These are phyloP conservation scores for Halesus radiatus DNA, from an alignment of 1,140 invertebrate genomes.

Conservation along the genomic window DNA sequence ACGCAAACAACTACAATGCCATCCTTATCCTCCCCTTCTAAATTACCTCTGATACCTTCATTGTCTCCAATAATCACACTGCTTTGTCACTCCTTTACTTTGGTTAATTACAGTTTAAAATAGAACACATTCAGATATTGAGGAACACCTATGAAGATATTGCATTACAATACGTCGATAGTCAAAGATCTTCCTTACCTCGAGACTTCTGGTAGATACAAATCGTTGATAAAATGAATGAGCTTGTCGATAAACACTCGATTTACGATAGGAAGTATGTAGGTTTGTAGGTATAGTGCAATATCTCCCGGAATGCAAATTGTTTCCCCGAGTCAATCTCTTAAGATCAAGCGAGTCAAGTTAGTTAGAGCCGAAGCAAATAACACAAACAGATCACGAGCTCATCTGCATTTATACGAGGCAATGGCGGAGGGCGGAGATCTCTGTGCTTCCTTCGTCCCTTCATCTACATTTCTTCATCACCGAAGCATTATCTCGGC, in stretches of 20 bases:
- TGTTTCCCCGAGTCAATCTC: constrained; percentile 30
- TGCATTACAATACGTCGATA: too few species aligned
- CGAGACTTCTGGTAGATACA: background rate
- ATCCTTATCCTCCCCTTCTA: too few species aligned
- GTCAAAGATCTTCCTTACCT: too few species aligned
- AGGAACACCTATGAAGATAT: too few species aligned
- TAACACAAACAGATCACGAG: constrained; percentile 56
- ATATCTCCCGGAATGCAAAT: constrained; percentile 25
- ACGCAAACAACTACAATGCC: too few species aligned
- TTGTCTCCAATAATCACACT: too few species aligned
- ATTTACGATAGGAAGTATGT: background rate
- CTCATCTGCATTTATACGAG: constrained; percentile 65
- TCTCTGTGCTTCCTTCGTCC: constrained; percentile 48
- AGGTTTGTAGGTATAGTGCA: background rate
- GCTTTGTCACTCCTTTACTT: too few species aligned
- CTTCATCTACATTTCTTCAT: constrained; percentile 49
- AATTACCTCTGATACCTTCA: too few species aligned
- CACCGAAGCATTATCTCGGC: background rate
- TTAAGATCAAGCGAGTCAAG: constrained; percentile 18
- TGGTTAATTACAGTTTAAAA: too few species aligned
- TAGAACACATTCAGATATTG: too few species aligned
- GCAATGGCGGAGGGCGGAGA: constrained; percentile 12
- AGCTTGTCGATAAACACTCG: constrained; percentile 22
- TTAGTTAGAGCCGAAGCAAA: constrained; percentile 46
- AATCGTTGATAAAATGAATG: constrained; percentile 2